Conservation (phyloP, 2,888 invertebrate species). For the Coecobrya sp. region DNA sequence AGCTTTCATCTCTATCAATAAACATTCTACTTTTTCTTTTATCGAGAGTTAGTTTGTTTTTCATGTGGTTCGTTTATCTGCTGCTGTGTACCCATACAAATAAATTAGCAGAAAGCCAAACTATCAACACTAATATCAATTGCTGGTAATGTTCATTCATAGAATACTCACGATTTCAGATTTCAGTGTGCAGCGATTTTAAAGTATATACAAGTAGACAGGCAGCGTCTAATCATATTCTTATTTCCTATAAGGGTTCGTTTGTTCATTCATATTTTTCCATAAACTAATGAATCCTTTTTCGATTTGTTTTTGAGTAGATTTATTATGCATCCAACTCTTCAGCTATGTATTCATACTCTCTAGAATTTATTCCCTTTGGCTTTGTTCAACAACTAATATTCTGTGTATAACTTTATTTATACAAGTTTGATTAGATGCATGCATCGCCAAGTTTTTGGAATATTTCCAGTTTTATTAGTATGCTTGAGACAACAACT, state of each 20-base stretch:
- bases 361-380: constrained; percentile 23
- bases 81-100: neutral
- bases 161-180: neutral
- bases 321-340: neutral
- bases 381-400: neutral
- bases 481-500: constrained; percentile 8
- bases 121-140: constrained; percentile 1
- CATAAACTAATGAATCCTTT: neutral
- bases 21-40: constrained; percentile 9
- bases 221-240: too few species aligned
- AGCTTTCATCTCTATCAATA: constrained; percentile 12
- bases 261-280: neutral
- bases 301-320: neutral
- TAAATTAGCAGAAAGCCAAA: constrained; percentile 27
- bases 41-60: constrained; percentile 2
- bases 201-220: too few species aligned
- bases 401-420: neutral
- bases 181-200: too few species aligned
- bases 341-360: neutral
- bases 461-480: constrained; percentile 60
- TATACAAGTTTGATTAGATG: constrained; percentile 34
- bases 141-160: neutral
- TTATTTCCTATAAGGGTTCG: neutral
- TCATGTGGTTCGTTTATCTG: neutral
- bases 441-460: constrained; percentile 65